These are phyloP conservation scores for Piliocolobus tephrosceles DNA, from an alignment of 2,113 vertebrate species.

Conservation along the genomic window DNA sequence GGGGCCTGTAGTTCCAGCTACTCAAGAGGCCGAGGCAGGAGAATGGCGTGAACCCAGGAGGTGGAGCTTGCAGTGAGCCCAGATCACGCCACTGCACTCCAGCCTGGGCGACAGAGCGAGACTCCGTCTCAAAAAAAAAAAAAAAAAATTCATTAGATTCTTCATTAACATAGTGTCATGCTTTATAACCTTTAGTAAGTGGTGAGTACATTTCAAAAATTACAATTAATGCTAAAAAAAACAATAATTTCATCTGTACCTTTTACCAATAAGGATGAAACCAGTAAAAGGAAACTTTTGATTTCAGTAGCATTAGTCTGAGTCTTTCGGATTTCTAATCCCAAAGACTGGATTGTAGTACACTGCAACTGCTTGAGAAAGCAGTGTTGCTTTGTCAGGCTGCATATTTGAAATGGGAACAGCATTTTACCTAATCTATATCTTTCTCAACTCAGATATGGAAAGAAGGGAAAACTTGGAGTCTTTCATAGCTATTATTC, in stretches of 20 bases:
- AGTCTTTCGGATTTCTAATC: background rate
- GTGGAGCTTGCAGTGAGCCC: too few species aligned
- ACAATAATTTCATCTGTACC: background rate
- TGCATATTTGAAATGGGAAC: background rate
- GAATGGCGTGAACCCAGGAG: too few species aligned
- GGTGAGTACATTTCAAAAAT: background rate
- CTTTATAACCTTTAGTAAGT: background rate
- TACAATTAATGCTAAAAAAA: background rate
- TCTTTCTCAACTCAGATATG: background rate
- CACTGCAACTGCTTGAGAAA: background rate
- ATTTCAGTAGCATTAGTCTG: background rate
- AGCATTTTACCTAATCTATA: background rate
- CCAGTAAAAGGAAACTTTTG: background rate
- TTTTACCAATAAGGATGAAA: slow-evolving; percentile 13
- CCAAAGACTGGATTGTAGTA: background rate
- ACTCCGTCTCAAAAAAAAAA: too few species aligned
- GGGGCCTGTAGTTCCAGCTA: too few species aligned
- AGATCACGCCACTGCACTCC: too few species aligned
- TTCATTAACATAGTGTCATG: background rate
- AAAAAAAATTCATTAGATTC: background rate
- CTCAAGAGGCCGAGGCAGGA: too few species aligned
- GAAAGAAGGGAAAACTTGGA: background rate
- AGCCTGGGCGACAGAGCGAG: too few species aligned
- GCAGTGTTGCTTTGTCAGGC: background rate
- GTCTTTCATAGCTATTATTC: background rate